Evolutionary conservation across 2,888 invertebrate species (phyloP).

Genomic region (Chydorus sphaericus): DNA sequence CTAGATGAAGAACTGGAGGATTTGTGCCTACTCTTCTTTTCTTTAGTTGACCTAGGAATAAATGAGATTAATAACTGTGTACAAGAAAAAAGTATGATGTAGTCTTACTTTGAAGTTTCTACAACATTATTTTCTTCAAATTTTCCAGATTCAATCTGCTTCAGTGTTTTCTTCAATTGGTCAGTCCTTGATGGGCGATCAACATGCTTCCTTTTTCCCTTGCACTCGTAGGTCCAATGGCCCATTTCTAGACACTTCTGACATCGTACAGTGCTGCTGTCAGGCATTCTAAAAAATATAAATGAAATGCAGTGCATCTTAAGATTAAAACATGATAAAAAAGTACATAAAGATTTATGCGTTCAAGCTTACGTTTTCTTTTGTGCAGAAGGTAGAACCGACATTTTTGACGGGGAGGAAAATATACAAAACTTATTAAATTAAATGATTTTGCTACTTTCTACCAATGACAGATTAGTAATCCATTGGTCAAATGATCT

Average conservation of each 20-base stretch:
- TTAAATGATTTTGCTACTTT: too few species aligned
- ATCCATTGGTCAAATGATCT: too few species aligned
- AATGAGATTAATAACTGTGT: background rate
- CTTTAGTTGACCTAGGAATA: background rate
- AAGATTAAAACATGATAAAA: background rate
- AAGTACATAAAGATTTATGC: background rate
- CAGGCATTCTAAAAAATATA: too few species aligned
- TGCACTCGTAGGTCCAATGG: conserved; percentile 91
- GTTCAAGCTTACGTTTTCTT: background rate
- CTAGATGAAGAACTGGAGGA: conserved; percentile 1
- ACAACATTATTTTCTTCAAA: conserved; percentile 21
- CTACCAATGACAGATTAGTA: too few species aligned
- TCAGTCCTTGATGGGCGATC: conserved; percentile 70
- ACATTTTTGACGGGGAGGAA: too few species aligned
- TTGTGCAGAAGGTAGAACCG: background rate
- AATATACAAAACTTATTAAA: too few species aligned
- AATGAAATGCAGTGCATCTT: too few species aligned
- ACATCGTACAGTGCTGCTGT: conserved; percentile 45
- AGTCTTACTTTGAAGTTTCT: background rate
- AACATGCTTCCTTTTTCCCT: conserved; percentile 72
- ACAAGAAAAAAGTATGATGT: background rate
- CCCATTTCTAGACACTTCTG: conserved; percentile 86
- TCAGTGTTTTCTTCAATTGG: conserved; percentile 52
- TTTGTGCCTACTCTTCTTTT: background rate
- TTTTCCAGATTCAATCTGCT: conserved; percentile 29